Evolutionary conservation across 2,888 invertebrate genomes (phyloP).

Genomic region (Lithophane leautieri): DNA sequence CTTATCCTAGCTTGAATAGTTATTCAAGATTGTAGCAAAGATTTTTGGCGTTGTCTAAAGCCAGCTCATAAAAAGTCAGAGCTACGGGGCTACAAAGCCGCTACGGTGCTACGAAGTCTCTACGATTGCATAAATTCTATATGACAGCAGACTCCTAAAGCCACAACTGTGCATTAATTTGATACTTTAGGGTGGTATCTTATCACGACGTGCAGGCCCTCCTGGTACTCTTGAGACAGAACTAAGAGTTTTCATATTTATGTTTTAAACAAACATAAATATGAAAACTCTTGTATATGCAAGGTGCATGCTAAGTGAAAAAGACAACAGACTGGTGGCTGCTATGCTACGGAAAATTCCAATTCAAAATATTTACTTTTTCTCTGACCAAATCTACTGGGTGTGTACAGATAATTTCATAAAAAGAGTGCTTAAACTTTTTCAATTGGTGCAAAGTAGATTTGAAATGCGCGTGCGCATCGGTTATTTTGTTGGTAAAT

Average conservation of each 20-base stretch:
- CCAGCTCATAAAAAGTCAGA: constrained; percentile 42
- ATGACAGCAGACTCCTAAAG: constrained; percentile 18
- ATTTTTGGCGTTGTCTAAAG: constrained; percentile 11
- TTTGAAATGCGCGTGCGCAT: background rate
- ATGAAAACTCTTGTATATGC: no score
- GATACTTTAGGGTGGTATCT: constrained; percentile 28
- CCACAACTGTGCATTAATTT: constrained; percentile 44
- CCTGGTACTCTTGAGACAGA: background rate
- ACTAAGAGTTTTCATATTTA: constrained; percentile 26
- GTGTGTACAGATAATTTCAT: background rate
- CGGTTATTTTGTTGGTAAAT: background rate
- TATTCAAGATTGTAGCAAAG: background rate
- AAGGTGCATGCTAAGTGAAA: constrained; percentile 18
- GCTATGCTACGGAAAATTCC: constrained; percentile 16
- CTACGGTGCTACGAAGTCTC: constrained; percentile 31
- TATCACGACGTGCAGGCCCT: constrained; percentile 32
- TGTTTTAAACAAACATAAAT: constrained; percentile 2
- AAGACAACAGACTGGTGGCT: constrained; percentile 12
- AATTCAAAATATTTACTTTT: constrained; percentile 23
- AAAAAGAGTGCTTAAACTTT: constrained; percentile 9
- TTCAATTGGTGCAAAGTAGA: background rate
- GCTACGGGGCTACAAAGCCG: constrained; percentile 14
- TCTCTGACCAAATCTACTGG: background rate
- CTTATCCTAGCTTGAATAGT: background rate
- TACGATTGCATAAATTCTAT: constrained; percentile 22